Evolutionary conservation across 2,113 vertebrate genomes (phyloP), one percentile per base, ranked within the genome.

Genomic region (Halichoerus grypus): DNA sequence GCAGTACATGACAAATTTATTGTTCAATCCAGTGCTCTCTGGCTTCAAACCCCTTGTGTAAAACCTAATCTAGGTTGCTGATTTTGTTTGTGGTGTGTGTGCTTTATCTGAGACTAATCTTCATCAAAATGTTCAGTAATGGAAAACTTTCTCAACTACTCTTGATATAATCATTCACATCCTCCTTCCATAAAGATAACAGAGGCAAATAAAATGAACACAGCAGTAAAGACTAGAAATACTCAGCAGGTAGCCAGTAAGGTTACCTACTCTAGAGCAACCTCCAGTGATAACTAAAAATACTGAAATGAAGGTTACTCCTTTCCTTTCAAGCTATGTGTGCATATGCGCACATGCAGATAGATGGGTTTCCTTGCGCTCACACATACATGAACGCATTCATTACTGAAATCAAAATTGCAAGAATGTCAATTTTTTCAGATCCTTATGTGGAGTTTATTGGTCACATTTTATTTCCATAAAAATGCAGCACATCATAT

Each of bases 381-480:
- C 15, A 39, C n/a, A 33, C 31, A 89, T 4, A 63, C 33, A 53
- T 5, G 1, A 36, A 72, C 59, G 9, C 14, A 74, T 31, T 80
- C 28, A 36, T 91, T n/a, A 55, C 3, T 0, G 5, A 77, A 86
- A 89, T 89, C 46, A 84, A 69, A 79, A 46, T 18, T 61, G 4
- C 6, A 57, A 61, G 28, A 93, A n/a, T 8, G 22, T 3, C 28
- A 67, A 5, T 63, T 21, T 83, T 91, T 97, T 69, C 33, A 72
- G 79, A 80, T 72, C 3, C 13, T 74, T 49, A 4, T 11, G 5
- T 80, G 19, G 11, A 93, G 21, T 92, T 93, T 71, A 39, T 33
- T 71, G 24, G 82, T 39, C 8, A 61, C 15, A 79, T 63, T 97
- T 96, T 22, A 59, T 71, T 92, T 91, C 67, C 49, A 93, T 76